Percentiles rank a stretch among this genome's conserved stretches.
Conservation (phyloP, 2,888 invertebrate genomes). For the Idaea straminata region DNA sequence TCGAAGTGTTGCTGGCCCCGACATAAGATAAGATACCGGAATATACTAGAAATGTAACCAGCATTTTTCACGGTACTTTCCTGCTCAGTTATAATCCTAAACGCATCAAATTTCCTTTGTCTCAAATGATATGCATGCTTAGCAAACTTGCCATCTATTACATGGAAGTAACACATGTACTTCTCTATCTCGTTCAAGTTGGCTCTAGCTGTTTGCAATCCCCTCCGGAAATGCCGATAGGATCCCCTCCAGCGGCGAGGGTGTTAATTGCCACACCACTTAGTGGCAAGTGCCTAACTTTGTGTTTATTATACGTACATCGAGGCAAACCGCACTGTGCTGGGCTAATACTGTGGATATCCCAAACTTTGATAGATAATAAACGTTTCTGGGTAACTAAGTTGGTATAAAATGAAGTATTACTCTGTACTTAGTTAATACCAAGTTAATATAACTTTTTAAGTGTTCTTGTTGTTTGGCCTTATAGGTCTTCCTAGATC, state of each 20-base stretch:
- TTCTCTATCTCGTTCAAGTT: neutral
- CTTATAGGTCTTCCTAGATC: too few species aligned
- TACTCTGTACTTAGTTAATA: neutral
- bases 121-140: neutral
- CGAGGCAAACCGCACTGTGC: neutral
- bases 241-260: neutral
- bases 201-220: neutral
- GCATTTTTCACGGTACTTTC: too few species aligned
- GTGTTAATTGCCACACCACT: neutral
- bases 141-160: neutral
- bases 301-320: neutral
- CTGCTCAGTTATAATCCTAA: neutral
- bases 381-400: neutral
- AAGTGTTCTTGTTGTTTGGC: too few species aligned
- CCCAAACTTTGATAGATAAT: neutral
- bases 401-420: neutral
- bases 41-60: too few species aligned
- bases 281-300: conserved; percentile 1
- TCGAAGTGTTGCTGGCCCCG: too few species aligned
- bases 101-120: neutral
- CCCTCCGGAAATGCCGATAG: neutral
- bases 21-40: too few species aligned
- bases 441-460: too few species aligned
- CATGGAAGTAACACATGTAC: neutral
- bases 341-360: neutral